Evolutionary conservation across 2,113 vertebrate genomes (phyloP).

Genomic region (Salvator merianae): DNA sequence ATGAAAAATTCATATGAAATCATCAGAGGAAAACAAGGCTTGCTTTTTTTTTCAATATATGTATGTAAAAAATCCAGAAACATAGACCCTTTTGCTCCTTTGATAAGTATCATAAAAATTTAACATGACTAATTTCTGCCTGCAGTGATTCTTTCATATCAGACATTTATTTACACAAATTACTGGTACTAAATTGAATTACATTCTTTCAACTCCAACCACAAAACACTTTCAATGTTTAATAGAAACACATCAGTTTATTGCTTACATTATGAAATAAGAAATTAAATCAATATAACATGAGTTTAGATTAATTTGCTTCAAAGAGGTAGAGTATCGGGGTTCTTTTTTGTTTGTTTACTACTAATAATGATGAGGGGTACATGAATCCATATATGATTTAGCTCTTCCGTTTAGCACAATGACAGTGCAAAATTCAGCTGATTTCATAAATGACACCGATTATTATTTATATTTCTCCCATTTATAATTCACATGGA

Average conservation of each 20-base stretch:
- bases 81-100: slow-evolving; percentile 52
- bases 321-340: slow-evolving; percentile 14
- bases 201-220: slow-evolving; percentile 49
- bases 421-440: background rate
- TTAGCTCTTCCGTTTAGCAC: background rate
- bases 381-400: background rate
- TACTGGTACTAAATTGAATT: slow-evolving; percentile 65
- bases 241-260: slow-evolving; percentile 54
- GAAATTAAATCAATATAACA: slow-evolving; percentile 25
- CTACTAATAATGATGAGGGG: background rate
- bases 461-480: background rate
- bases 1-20: slow-evolving; percentile 68
- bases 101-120: slow-evolving; percentile 65
- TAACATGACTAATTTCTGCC: slow-evolving; percentile 61
- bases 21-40: slow-evolving; percentile 47
- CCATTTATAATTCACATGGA: background rate
- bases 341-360: slow-evolving; percentile 13
- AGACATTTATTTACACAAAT: slow-evolving; percentile 72
- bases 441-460: background rate
- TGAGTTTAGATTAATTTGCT: slow-evolving; percentile 24
- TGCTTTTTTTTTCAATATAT: slow-evolving; percentile 46
- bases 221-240: slow-evolving; percentile 57
- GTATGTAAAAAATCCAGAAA: slow-evolving; percentile 28
- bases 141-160: slow-evolving; percentile 55
- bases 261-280: slow-evolving; percentile 44